A percentile compares a stretch with the other conserved stretches of the same genome.
phyloP scores from a whole-genome alignment of 2,113 vertebrate species.

The Bubo scandiacus region DNA sequence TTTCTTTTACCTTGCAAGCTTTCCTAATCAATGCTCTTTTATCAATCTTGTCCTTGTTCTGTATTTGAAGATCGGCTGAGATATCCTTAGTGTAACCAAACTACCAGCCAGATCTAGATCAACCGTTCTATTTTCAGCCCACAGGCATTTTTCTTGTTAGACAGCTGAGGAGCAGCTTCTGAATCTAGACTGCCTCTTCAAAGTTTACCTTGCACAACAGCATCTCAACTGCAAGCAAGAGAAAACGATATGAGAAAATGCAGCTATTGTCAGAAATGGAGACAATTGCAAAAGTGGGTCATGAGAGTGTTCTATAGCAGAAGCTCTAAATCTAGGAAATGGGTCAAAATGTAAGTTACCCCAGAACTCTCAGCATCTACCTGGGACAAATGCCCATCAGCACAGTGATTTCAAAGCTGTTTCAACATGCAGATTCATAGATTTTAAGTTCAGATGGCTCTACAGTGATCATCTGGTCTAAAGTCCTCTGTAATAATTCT shows the following conservation, averaged over 20 bases:
- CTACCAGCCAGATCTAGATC: neutral
- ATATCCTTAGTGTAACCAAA: neutral
- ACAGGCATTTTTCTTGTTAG: constrained; percentile 6
- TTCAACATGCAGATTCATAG: neutral
- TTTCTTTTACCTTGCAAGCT: neutral
- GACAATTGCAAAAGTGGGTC: neutral
- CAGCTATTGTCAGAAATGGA: neutral
- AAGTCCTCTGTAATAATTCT: neutral
- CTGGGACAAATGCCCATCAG: neutral
- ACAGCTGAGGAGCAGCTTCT: constrained; percentile 11
- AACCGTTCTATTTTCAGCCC: constrained; percentile 16
- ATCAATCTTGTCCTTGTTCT: neutral
- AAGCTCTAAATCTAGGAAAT: constrained; percentile 5
- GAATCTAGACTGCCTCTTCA: neutral
- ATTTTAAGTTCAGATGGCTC: neutral
- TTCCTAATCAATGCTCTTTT: neutral
- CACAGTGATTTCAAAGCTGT: neutral
- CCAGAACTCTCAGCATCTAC: neutral
- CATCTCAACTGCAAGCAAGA: neutral
- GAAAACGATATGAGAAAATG: neutral
- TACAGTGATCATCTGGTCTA: neutral
- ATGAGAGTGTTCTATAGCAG: constrained; percentile 3
- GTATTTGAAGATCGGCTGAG: constrained; percentile 19
- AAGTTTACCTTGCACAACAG: constrained; percentile 26
- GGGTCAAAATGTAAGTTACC: constrained; percentile 44